Evolutionary conservation across 2,888 invertebrate genomes (phyloP), one percentile per base, ranked within the genome.

Genomic region (Nemurella pictetii): DNA sequence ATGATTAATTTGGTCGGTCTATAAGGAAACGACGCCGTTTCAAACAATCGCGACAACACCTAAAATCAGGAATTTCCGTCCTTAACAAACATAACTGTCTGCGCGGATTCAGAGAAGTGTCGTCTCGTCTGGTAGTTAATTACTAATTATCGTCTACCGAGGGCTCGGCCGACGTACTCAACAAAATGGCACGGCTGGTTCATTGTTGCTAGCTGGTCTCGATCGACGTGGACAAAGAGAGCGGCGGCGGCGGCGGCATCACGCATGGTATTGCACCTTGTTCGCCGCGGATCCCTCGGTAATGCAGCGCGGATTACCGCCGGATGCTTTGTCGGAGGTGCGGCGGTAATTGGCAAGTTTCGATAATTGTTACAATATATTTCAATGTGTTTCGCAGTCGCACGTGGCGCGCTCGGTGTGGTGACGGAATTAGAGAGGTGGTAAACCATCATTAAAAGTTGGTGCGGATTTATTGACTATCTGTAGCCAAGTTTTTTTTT

Each of bases 291-390:
- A 55, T 2, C 32, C 36, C 26, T 25, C 27, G 75, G 20, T 26
- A 32, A 25, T 72, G 28, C 0, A 0, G 36, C 29, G 9, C 32
- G 77, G 78, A 55, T 80, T 36, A 78, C 84, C 84, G 72, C 25
- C 26, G 28, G n/a, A 73, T 32, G 25, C 74, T 27, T 85, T 85
- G 85, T 85, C 80, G 80, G 7, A 80, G 74, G 55, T 12, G 3
- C 77, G 7, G 80, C 72, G 72, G 83, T 85, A 85, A 85, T 85
- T 85, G 85, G 85, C 85, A 85, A 85, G 27, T 83, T 32, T 30
- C 80, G 25, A 80, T 85, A 85, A 85, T 84, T 81, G 35, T 35
- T n/a, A 36, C 80, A 35, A 35, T 84, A 80, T 80, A 84, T 73
- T 81, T 36, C 55, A 72, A 55, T 55, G 55, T 55, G 55, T 55